Evolutionary conservation across 2,888 invertebrate species (phyloP), one percentile per base, ranked within the genome.

Genomic region (Nymphalis polychloros): DNA sequence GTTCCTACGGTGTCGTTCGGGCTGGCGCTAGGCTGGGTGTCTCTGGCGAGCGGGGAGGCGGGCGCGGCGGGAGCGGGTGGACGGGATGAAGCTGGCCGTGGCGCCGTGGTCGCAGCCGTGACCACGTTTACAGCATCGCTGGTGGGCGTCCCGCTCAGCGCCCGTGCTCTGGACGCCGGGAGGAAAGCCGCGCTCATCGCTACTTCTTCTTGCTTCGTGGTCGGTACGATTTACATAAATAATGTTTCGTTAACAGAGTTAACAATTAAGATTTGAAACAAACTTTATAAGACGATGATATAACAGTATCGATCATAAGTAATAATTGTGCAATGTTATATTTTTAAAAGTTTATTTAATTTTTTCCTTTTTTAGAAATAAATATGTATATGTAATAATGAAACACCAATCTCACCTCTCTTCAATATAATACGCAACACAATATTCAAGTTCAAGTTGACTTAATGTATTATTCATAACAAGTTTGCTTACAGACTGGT

Each of bases 1-100:
- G 79, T 89, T 48, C 89, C 89, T 5, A 81, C 85, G 8, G 70
- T 86, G 47, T 88, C 88, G 48, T 87, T 87, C 67, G 88, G 89
- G 0, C 76, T 89, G 76, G 84, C 87, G 17, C 77, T 87, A 77
- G 89, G 89, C 55, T 89, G 89, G 89, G 86, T 89, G 71, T 88
- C 89, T 10, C 79, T 88, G 68, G 84, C 81, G 55, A 86, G 84
- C 70, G 89, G 86, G 1, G 85, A 77, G 76, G 67, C 72, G 20
- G 73, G 48, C 10, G 65, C n/a, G 57, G 72, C 8, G 67, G 63
- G 60, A 66, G 31, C 49, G 69, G 63, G 46, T 48, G 62, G 20
- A 67, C 53, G 78, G 77, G 69, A 81, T 77, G 69, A 81, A 81
- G 70, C 75, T 70, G 27, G 84, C 79, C 20, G 73, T 72, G 69